phyloP scores from a whole-genome alignment of 1,140 invertebrate species.

The Tyrophagus putrescentiae region DNA sequence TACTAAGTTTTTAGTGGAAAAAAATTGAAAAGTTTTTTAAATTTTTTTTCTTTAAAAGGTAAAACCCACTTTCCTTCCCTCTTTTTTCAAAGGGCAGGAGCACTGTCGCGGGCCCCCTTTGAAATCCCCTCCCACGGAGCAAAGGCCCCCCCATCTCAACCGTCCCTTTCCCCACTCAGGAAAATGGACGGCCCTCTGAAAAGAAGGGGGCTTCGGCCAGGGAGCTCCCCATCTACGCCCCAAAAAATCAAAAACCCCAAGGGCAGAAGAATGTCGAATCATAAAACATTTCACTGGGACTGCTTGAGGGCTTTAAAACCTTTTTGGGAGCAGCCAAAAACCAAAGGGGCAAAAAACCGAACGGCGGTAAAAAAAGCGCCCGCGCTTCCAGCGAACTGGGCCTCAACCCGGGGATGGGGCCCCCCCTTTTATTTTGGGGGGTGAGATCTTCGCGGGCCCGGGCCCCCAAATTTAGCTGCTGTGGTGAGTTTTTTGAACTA shows the following conservation, averaged over 20 bases:
- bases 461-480: constrained; percentile 46
- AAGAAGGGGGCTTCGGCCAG: constrained; percentile 68
- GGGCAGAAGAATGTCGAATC: not conserved
- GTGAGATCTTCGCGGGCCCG: constrained; percentile 36
- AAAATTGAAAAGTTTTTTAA: no score
- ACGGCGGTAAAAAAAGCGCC: constrained; percentile 71
- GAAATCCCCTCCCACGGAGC: not conserved
- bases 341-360: not conserved
- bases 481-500: not conserved
- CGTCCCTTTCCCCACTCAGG: not conserved
- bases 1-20: no score
- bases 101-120: not conserved
- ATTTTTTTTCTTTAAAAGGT: no score
- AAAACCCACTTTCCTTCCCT: constrained; percentile 28
- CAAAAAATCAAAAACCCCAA: constrained; percentile 60
- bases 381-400: constrained; percentile 86
- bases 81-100: constrained; percentile 1
- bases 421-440: constrained; percentile 24
- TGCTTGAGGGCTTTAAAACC: constrained; percentile 42
- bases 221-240: constrained; percentile 79
- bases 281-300: not conserved
- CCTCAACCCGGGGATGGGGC: constrained; percentile 36
- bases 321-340: constrained; percentile 48
- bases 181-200: constrained; percentile 52
- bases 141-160: not conserved